A percentile compares a stretch with the other conserved stretches of the same genome.
Evolutionary conservation across 2,888 invertebrate species (phyloP).

Genomic region (Brachyptera risi): DNA sequence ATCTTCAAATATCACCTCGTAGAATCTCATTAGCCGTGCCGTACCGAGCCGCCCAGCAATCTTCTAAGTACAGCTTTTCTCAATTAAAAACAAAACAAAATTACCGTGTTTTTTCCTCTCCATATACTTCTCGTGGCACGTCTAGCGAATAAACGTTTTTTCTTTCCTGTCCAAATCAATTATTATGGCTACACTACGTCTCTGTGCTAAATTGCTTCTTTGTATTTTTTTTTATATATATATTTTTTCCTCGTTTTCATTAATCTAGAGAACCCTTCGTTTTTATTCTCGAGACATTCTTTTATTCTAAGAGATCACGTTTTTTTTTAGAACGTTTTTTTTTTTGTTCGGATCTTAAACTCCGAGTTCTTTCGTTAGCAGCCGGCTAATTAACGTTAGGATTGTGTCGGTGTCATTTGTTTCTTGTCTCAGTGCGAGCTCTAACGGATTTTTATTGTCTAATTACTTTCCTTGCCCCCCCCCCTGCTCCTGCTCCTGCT

Average conservation of each 20-base stretch:
- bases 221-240: constrained; percentile 6
- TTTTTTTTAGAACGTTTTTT: background rate
- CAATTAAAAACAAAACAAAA: constrained; percentile 1
- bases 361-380: constrained; percentile 14
- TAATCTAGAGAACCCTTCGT: constrained; percentile 12
- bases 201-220: constrained; percentile 9
- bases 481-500: too few relatives aligned
- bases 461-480: constrained; percentile 44
- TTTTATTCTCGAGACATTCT: background rate
- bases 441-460: constrained; percentile 48
- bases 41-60: background rate
- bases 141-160: background rate
- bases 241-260: constrained; percentile 12
- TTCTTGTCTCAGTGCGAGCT: constrained; percentile 33
- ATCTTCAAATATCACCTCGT: too few relatives aligned
- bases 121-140: background rate
- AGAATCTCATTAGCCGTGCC: too few relatives aligned
- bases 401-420: constrained; percentile 46
- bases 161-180: constrained; percentile 12
- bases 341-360: constrained; percentile 8
- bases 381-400: constrained; percentile 27
- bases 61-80: background rate
- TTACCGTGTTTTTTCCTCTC: background rate
- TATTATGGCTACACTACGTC: constrained; percentile 3
- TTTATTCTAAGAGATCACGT: constrained; percentile 11